Percentiles rank a stretch among this genome's conserved stretches.
These are phyloP conservation scores for Diarsia mendica DNA, from an alignment of 2,888 invertebrate genomes.

Conservation along the genomic window DNA sequence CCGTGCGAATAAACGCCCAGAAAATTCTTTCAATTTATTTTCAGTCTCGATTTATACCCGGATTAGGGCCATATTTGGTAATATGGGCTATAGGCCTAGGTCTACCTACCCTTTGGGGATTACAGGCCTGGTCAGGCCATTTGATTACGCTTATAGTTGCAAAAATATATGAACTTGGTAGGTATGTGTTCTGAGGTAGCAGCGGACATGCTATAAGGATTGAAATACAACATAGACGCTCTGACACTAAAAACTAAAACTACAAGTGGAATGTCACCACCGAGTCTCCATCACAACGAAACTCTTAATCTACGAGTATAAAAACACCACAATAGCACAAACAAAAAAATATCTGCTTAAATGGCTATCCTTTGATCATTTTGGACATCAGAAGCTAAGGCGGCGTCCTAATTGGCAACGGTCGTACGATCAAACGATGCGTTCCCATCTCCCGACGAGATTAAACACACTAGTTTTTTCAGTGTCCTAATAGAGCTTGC, in stretches of 20 bases:
- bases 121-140: background rate
- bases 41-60: background rate
- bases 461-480: too few species aligned
- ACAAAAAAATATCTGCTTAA: background rate
- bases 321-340: background rate
- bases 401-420: too few species aligned
- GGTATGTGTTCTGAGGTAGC: background rate
- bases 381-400: too few species aligned
- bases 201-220: constrained; percentile 30
- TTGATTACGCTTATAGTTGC: background rate
- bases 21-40: background rate
- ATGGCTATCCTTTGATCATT: background rate
- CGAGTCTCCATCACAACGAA: constrained; percentile 20
- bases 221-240: constrained; percentile 27
- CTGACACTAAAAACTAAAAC: constrained; percentile 4
- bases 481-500: too few species aligned
- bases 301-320: constrained; percentile 20
- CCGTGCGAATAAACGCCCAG: background rate
- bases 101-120: background rate
- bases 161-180: background rate
- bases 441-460: too few species aligned
- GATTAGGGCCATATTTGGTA: background rate
- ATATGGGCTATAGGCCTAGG: background rate
- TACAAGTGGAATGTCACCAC: constrained; percentile 54
- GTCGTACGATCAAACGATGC: too few species aligned